A percentile compares a stretch with the other conserved stretches of the same genome.
phyloP scores from a whole-genome alignment of 1,140 invertebrate species.

The Sitophilus oryzae region DNA sequence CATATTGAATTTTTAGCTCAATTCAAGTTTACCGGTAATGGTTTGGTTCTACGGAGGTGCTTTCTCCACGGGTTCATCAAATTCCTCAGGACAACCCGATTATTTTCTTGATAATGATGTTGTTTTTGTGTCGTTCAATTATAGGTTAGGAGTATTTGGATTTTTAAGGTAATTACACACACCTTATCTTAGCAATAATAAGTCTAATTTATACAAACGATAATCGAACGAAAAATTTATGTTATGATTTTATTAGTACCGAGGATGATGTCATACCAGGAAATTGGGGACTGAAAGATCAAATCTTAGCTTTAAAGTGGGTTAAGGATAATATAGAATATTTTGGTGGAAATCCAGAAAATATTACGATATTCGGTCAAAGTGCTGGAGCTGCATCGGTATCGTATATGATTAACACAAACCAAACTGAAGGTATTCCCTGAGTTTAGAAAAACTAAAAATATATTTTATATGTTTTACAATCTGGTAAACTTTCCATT shows the following conservation, averaged over 20 bases:
- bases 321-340: neutral
- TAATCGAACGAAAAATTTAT: no score
- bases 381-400: neutral
- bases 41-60: conserved; percentile 38
- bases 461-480: no score
- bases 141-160: conserved; percentile 43
- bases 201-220: no score
- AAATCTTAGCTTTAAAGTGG: conserved; percentile 1
- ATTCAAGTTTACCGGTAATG: conserved; percentile 25
- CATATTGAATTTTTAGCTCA: neutral
- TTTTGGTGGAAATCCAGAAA: conserved; percentile 3
- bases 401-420: neutral
- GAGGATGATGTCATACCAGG: neutral
- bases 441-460: no score
- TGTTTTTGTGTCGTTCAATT: conserved; percentile 52
- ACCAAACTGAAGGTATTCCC: neutral
- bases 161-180: conserved; percentile 16
- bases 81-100: conserved; percentile 36
- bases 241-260: neutral
- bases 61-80: conserved; percentile 24
- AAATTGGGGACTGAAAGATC: conserved; percentile 4
- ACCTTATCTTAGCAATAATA: no score
- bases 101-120: conserved; percentile 46
- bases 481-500: no score
- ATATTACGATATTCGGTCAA: neutral